Evolutionary conservation across 1,140 invertebrate genomes (phyloP), one percentile per base, ranked within the genome.

Genomic region (Chionoecetes opilio): DNA sequence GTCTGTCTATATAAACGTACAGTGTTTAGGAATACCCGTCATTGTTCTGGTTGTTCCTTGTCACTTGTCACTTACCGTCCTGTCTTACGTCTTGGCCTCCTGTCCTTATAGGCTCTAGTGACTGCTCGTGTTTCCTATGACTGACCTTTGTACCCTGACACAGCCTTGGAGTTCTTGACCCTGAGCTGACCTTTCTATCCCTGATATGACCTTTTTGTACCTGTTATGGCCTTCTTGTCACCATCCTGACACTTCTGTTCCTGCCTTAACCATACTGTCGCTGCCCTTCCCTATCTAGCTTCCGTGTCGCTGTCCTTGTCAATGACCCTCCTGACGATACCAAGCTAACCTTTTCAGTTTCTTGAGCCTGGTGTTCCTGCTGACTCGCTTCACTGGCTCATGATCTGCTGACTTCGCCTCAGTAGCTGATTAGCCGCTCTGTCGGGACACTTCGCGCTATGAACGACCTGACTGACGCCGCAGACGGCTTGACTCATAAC

Each of bases 341-440:
- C 63, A 75, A 26, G 63, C 63, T 75, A 8, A 75, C 63, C 63
- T 75, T 5, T 75, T n/a, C 21, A 75, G 63, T n/a, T 75, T 26
- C 63, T 75, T 75, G 21, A 75, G 63, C 21, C 63, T 75, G 21
- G n/a, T 75, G 26, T n/a, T 75, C n/a, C 21, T 75, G n/a, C 63
- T 75, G 63, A 75, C 63, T 75, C 63, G 63, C 63, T n/a, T 75
- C 11, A 75, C n/a, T 75, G n/a, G 63, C 63, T 75, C 21, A 75
- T 21, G n/a, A 75, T n/a, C 63, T 21, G 63, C 63, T 75, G 21
- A 26, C 63, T 75, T 5, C 26, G 63, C 63, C 63, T 75, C 26
- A 75, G 63, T 75, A 75, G 63, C 63, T 75, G 63, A 75, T 11
- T 75, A 75, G 63, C 63, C 63, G 63, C 63, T 17, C 63, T 75